Conservation (phyloP, 2,888 invertebrate genomes). For the Sinhomidia bicolor region DNA sequence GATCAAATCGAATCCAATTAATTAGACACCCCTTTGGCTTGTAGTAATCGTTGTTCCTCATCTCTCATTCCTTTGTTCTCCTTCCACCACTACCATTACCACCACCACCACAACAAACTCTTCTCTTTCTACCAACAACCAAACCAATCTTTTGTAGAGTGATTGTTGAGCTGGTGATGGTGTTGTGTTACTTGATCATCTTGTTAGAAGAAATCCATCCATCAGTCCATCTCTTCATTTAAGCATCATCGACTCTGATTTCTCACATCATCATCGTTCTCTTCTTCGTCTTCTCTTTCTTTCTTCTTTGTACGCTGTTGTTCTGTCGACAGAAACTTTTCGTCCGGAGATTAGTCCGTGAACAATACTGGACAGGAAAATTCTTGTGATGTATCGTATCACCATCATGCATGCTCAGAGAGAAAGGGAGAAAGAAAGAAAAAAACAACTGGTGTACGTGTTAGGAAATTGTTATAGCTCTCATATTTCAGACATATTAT, state of each 20-base stretch:
- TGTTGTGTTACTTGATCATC: conserved; percentile 55
- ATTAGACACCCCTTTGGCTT: conserved; percentile 80
- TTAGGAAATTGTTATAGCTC: conserved; percentile 60
- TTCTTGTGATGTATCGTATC: neutral
- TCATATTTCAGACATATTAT: conserved; percentile 68
- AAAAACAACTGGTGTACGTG: conserved; percentile 40
- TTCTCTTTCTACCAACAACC: no score
- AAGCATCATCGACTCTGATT: conserved; percentile 47
- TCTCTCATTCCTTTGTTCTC: conserved; percentile 64
- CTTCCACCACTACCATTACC: conserved; percentile 2
- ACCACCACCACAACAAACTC: no score
- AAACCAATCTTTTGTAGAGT: neutral
- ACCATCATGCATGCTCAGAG: neutral
- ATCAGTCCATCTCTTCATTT: conserved; percentile 36
- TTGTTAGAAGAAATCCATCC: conserved; percentile 63
- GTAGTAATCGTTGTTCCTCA: conserved; percentile 67
- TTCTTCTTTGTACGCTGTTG: neutral
- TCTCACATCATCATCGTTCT: conserved; percentile 53
- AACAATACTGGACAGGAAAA: conserved; percentile 38
- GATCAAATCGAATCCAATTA: conserved; percentile 80
- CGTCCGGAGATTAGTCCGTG: neutral
- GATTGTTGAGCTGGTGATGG: neutral
- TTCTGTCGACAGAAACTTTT: conserved; percentile 2
- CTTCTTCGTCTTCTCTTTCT: neutral
- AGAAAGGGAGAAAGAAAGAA: no score